Evolutionary conservation across 1,140 invertebrate species (phyloP), one percentile per base, ranked within the genome.

Genomic region (Drosophila sucinea): DNA sequence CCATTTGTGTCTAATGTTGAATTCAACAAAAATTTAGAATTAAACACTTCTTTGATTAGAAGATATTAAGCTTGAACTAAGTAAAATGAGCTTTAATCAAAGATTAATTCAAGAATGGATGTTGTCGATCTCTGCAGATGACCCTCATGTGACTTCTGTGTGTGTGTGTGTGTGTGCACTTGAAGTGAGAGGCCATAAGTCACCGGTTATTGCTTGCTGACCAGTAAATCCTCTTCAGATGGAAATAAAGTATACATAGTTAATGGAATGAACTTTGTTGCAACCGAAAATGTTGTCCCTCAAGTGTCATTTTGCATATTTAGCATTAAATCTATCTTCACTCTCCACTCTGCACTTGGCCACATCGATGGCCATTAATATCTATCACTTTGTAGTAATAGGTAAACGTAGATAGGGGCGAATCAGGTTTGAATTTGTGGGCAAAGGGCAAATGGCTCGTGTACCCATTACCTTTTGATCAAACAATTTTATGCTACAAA

Each of bases 401-500:
- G 35, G 35, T 11, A n/a, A 11, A 38, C 35, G 3, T 30, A 30
- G 17, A 17, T 17, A 17, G 1, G 11, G 35, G 35, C 3, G 8
- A 38, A 38, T 38, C 35, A 38, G 35, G 35, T 7, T 10, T 41
- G 40, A 41, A 41, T 41, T 41, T 41, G n/a, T n/a, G 1, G 40
- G 3, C n/a, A 4, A 17, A 41, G 4, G 4, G 11, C n/a, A 2
- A 30, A 30, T 4, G 30, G 30, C 7, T n/a, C 35, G 5, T 27
- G 3, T 51, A 51, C 23, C 38, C 35, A 62, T 51, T 62, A 44
- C 40, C 60, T 51, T 51, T 62, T 51, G 44, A 44, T 62, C 60
- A 44, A 62, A 32, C 60, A 40, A 40, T 62, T 41, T 17, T 44
- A 17, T 41, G 44, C 17, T 44, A 47, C 23, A 51, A 8, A 51